Evolutionary conservation across 2,797 vertebrate species (phyloP).

Genomic region (Champsocephalus gunnari): DNA sequence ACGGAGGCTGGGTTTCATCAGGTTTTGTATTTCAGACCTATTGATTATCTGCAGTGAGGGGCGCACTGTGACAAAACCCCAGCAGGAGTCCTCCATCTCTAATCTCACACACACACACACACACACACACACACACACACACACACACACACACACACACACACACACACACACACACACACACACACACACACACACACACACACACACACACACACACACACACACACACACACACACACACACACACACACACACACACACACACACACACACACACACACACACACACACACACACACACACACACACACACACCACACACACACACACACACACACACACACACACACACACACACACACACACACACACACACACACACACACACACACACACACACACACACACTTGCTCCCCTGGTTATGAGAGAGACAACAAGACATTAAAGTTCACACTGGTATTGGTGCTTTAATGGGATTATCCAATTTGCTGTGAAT

Average conservation of each 20-base stretch:
- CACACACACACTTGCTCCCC: constrained; percentile 13
- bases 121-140: constrained; percentile 16
- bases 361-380: constrained; percentile 16
- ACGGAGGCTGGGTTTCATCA: constrained; percentile 72
- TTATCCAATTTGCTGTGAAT: constrained; percentile 32
- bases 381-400: not conserved
- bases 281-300: constrained; percentile 12
- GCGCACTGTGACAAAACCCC: constrained; percentile 72
- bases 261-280: constrained; percentile 2
- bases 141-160: constrained; percentile 14
- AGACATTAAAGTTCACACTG: constrained; percentile 19
- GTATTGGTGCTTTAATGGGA: constrained; percentile 24
- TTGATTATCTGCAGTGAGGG: constrained; percentile 77
- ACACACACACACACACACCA: not conserved
- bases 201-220: not conserved
- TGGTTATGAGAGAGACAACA: constrained; percentile 41
- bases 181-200: constrained; percentile 16
- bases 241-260: constrained; percentile 18
- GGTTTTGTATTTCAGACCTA: constrained; percentile 79
- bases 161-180: constrained; percentile 2
- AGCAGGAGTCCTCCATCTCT: constrained; percentile 70
- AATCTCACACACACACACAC: constrained; percentile 7
- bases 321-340: constrained; percentile 15
- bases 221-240: constrained; percentile 16
- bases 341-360: constrained; percentile 12